A percentile compares a stretch with the other conserved stretches of the same genome.
phyloP scores from a whole-genome alignment of 2,797 vertebrate genomes.

The Malurus leucopterus region DNA sequence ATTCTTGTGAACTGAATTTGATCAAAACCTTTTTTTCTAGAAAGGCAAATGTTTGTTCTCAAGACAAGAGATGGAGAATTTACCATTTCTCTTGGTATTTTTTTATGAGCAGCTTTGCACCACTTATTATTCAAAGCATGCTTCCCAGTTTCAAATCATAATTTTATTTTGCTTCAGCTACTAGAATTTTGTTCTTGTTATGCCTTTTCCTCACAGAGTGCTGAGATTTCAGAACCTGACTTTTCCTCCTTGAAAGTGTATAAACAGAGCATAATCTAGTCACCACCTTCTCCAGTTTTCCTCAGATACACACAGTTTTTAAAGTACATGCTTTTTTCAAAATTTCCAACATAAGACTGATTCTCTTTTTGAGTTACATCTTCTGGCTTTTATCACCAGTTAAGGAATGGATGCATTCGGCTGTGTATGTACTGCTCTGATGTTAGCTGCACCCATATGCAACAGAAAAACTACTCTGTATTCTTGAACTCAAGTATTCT shows the following conservation, averaged over 20 bases:
- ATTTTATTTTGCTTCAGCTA: not conserved
- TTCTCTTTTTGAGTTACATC: not conserved
- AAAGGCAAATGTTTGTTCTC: not conserved
- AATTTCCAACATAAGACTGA: not conserved
- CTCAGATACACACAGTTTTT: not conserved
- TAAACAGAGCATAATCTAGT: accelerated
- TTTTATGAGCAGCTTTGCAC: not conserved
- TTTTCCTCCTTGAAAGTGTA: not conserved
- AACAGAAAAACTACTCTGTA: not conserved
- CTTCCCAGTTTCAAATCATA: not conserved
- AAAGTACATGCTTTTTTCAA: not conserved
- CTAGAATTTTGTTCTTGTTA: not conserved
- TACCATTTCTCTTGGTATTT: not conserved
- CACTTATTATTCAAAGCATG: not conserved
- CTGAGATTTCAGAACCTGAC: not conserved
- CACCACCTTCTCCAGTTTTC: not conserved
- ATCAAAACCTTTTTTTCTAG: not conserved
- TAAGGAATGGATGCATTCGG: not conserved
- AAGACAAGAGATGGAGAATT: not conserved
- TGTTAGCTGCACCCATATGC: not conserved
- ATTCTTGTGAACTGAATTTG: not conserved
- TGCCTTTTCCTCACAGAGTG: not conserved
- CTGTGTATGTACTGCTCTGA: accelerated
- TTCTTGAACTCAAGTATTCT: not conserved
- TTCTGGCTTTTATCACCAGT: not conserved